Percentiles rank a stretch among this genome's conserved stretches.
Conservation (phyloP, 30 jellyfish, hydroid and myxozoan genomes). For the Sanderia malayensis region DNA sequence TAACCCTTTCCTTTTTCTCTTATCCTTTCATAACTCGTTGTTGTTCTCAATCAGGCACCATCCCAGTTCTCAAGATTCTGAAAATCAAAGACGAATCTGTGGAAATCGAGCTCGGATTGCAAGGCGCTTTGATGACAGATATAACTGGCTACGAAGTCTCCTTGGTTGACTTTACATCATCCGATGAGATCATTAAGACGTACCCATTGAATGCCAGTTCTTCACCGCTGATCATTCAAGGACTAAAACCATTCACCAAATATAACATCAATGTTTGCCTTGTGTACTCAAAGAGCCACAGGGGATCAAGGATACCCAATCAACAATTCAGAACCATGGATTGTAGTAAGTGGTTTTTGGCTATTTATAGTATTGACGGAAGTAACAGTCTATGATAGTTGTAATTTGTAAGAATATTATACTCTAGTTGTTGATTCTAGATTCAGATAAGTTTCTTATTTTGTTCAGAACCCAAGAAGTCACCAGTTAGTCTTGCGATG, state of each 20-base stretch:
- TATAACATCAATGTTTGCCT: slow-evolving; percentile 36
- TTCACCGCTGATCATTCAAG: not conserved
- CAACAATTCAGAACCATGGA: slow-evolving; percentile 42
- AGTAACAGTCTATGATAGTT: too few species aligned
- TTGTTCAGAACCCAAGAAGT: slow-evolving; percentile 68
- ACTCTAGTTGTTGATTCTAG: too few species aligned
- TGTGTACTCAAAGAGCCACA: slow-evolving; percentile 30
- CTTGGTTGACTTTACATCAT: slow-evolving; percentile 40
- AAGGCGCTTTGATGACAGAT: slow-evolving; percentile 37
- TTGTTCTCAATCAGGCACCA: slow-evolving; percentile 67
- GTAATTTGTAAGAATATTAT: too few species aligned
- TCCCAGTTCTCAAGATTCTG: slow-evolving; percentile 42
- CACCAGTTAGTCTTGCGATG: slow-evolving; percentile 63
- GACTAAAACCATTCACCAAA: slow-evolving; percentile 35
- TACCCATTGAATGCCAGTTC: slow-evolving; percentile 24
- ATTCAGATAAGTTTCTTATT: not conserved
- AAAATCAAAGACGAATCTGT: slow-evolving; percentile 33
- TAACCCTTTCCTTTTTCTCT: too few species aligned
- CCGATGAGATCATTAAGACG: slow-evolving; percentile 8
- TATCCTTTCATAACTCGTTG: too few species aligned
- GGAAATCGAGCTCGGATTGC: slow-evolving; percentile 40
- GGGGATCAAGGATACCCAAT: slow-evolving; percentile 47
- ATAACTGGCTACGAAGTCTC: slow-evolving; percentile 45
- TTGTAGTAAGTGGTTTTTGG: slow-evolving; percentile 53
- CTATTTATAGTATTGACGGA: too few species aligned